Evolutionary conservation across 2,113 vertebrate genomes (phyloP), one percentile per base, ranked within the genome.

Genomic region (Dendropsophus ebraccatus): DNA sequence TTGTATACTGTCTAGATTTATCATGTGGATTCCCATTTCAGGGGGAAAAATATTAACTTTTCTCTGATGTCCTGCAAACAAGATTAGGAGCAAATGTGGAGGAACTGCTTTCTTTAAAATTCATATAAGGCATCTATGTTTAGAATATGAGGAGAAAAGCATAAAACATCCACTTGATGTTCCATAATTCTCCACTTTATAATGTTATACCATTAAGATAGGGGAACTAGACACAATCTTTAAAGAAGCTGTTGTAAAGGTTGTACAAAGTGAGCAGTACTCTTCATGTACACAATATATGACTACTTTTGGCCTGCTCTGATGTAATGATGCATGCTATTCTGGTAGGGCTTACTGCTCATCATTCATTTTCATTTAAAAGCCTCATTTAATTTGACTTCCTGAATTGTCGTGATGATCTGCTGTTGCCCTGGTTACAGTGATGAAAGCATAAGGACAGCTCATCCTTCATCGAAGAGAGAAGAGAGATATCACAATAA

Each of bases 341-440:
- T 73, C 35, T 62, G 72, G 72, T 84, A 73, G 72, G 54, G 54
- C 52, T 74, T 60, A 19, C 37, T 25, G 23, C 52, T 76, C 30
- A 41, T 76, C 75, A 84, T 76, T 62, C 72, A 76, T 75, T 84
- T 37, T 84, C 35, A 84, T 84, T 84, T 84, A 76, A 75, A 84
- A 76, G 82, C 70, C 72, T 84, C 70, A 84, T 84, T 84, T 84
- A 75, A 74, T 84, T 84, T 84, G 72, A 76, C 82, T 62, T 84
- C 72, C 54, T 75, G 52, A 84, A 76, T 76, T 25, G 82, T 76
- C 37, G 37, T 58, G 82, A 84, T 76, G 70, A 75, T 84, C 54
- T 75, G 70, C 56, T 25, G 82, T 84, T 84, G 70, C 82, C 82
- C 52, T 58, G 82, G 82, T 74, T 84, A 84, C 82, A 5, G 19